These are phyloP conservation scores for Bombus picipes DNA, from an alignment of 1,140 invertebrate species.

Conservation along the genomic window DNA sequence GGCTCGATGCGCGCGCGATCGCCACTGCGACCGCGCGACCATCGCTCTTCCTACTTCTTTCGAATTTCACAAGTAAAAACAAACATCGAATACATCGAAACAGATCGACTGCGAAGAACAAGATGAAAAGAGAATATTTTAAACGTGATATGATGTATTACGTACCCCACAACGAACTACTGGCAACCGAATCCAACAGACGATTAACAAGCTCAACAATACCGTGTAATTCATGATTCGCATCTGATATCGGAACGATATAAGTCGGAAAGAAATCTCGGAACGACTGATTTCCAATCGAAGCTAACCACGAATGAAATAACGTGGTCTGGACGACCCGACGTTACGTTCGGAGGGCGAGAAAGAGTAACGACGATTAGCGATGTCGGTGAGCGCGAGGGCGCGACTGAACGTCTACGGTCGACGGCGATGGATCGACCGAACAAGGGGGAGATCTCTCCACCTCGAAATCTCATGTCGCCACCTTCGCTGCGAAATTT, in stretches of 20 bases:
- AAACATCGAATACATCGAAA: not conserved
- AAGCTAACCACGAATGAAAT: not conserved
- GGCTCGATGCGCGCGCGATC: not conserved
- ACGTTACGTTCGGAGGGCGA: not conserved
- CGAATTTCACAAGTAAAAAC: not conserved
- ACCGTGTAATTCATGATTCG: conserved; percentile 43
- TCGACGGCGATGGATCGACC: not conserved
- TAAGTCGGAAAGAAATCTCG: not conserved
- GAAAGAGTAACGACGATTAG: not conserved
- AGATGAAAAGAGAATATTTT: not conserved
- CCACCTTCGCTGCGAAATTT: not conserved
- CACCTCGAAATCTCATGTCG: not conserved
- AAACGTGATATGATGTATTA: not conserved
- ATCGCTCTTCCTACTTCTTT: not conserved
- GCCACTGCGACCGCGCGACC: not conserved
- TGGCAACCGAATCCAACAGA: conserved; percentile 42
- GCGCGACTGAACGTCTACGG: conserved; percentile 48
- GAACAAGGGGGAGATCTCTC: not conserved
- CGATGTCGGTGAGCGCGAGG: conserved; percentile 36
- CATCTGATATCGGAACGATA: not conserved
- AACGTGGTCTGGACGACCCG: not conserved
- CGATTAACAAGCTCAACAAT: conserved; percentile 8
- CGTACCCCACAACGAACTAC: conserved; percentile 62
- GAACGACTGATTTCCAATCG: not conserved
- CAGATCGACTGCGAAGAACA: not conserved